A percentile compares a stretch with the other conserved stretches of the same genome.
phyloP scores from a whole-genome alignment of 2,113 vertebrate species.

The Ancistrus triradiatus region DNA sequence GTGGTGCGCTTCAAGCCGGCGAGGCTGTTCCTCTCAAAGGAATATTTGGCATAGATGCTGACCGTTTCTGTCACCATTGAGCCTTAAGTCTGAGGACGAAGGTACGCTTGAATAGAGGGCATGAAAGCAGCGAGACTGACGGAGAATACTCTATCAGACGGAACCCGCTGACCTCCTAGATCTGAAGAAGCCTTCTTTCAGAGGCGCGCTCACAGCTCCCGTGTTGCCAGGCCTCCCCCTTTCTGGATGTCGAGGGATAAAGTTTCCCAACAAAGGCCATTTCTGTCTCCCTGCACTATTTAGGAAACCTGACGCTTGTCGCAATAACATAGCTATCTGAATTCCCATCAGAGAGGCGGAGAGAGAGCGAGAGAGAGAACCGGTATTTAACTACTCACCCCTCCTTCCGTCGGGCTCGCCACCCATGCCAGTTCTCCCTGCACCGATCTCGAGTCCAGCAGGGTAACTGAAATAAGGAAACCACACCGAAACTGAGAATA shows the following conservation, averaged over 20 bases:
- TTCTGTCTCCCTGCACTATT: constrained; percentile 77
- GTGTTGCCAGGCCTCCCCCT: constrained; percentile 73
- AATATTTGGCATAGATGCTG: constrained; percentile 10
- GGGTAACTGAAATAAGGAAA: constrained; percentile 76
- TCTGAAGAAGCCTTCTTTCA: constrained; percentile 27
- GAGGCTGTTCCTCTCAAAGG: constrained; percentile 5
- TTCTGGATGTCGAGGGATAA: constrained; percentile 84
- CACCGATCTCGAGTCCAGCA: constrained; percentile 95
- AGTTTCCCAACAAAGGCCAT: constrained; percentile 90
- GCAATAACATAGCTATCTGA: constrained; percentile 64
- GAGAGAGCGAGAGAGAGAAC: constrained; percentile 17
- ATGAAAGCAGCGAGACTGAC: constrained; percentile 22
- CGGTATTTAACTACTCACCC: constrained; percentile 77
- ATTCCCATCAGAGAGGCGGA: constrained; percentile 30
- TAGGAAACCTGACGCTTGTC: constrained; percentile 82
- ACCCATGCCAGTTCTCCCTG: constrained; percentile 97
- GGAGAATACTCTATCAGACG: constrained; percentile 36
- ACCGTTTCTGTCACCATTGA: constrained; percentile 18
- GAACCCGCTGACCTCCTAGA: constrained; percentile 42
- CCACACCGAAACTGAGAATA: constrained; percentile 59
- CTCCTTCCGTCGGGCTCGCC: constrained; percentile 94
- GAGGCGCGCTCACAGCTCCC: constrained; percentile 55
- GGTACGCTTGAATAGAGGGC: constrained; percentile 25
- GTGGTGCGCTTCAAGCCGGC: constrained; percentile 18
- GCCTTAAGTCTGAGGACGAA: constrained; percentile 1